Evolutionary conservation across 2,797 vertebrate genomes (phyloP).

Genomic region (Oreortyx pictus): DNA sequence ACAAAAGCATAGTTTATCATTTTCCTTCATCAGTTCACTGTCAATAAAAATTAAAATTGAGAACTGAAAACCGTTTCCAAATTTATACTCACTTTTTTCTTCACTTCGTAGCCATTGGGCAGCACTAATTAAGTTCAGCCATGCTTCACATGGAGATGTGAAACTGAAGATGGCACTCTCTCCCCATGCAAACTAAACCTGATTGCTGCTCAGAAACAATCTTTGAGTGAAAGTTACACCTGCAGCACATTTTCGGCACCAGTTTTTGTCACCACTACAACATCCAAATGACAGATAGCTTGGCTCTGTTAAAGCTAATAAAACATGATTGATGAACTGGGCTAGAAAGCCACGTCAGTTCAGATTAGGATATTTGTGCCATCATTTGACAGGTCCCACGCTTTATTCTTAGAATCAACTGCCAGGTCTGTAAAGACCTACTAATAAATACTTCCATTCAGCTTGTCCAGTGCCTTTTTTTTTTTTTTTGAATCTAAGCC

Average conservation of each 20-base stretch:
- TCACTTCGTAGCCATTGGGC: not conserved
- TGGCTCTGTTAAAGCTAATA: slow-evolving; percentile 74
- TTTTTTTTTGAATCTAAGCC: slow-evolving; percentile 74
- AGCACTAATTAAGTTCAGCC: not conserved
- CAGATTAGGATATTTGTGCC: slow-evolving; percentile 84
- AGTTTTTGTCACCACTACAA: slow-evolving; percentile 72
- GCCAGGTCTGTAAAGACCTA: slow-evolving; percentile 53
- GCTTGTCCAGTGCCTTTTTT: slow-evolving; percentile 66
- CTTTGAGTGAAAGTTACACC: slow-evolving; percentile 78
- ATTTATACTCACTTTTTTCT: not conserved
- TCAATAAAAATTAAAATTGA: not conserved
- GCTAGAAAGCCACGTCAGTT: slow-evolving; percentile 81
- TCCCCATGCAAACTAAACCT: slow-evolving; percentile 66
- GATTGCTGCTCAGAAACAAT: slow-evolving; percentile 36
- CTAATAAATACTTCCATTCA: slow-evolving; percentile 81
- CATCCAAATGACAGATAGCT: slow-evolving; percentile 71
- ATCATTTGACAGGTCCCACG: slow-evolving; percentile 82
- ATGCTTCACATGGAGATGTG: not conserved
- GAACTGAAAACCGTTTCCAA: not conserved
- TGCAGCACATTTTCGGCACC: slow-evolving; percentile 72
- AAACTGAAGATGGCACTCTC: slow-evolving; percentile 88
- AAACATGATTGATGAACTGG: slow-evolving; percentile 75
- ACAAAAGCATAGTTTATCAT: not conserved
- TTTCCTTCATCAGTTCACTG: not conserved
- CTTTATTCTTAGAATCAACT: slow-evolving; percentile 85